phyloP scores from a whole-genome alignment of 35 echinoderm and acorn worm species.

The Nesometra sesokonis region DNA sequence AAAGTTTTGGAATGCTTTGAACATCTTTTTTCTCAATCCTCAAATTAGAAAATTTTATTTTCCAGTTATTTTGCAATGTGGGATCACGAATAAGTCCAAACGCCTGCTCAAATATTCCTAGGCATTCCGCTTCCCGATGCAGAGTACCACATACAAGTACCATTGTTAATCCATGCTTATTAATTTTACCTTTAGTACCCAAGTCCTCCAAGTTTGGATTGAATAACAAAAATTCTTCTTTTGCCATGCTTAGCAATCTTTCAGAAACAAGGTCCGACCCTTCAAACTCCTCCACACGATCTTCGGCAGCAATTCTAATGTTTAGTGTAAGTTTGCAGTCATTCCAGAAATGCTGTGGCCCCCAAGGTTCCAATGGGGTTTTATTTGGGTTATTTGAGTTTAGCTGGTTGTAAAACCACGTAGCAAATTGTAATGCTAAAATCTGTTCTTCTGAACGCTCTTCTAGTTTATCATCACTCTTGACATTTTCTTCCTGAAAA shows the following conservation, averaged over 20 bases:
- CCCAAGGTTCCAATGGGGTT: neutral
- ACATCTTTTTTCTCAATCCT: neutral
- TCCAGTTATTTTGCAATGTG: slow-evolving; percentile 24
- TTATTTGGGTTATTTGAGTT: slow-evolving; percentile 11
- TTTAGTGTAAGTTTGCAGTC: slow-evolving; percentile 12
- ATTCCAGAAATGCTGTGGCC: slow-evolving; percentile 19
- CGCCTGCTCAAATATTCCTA: slow-evolving; percentile 33
- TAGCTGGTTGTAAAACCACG: slow-evolving; percentile 30
- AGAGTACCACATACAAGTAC: slow-evolving; percentile 31
- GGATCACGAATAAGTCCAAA: slow-evolving; percentile 28
- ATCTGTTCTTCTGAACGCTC: neutral
- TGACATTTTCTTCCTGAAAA: neutral
- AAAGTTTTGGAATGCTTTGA: neutral
- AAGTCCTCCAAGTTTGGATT: slow-evolving; percentile 17
- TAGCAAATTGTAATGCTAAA: slow-evolving; percentile 23
- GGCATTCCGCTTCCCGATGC: neutral
- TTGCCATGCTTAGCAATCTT: neutral
- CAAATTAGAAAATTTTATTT: slow-evolving; percentile 30
- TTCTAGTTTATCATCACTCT: no score
- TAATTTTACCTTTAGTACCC: slow-evolving; percentile 8
- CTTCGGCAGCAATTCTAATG: neutral
- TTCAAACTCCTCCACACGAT: neutral
- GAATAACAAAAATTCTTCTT: slow-evolving; percentile 12
- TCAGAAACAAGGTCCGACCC: neutral
- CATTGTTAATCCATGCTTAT: slow-evolving; percentile 23